Evolutionary conservation across 1,140 invertebrate genomes (phyloP), one percentile per base, ranked within the genome.

Genomic region (Archegozetes longisetosus): DNA sequence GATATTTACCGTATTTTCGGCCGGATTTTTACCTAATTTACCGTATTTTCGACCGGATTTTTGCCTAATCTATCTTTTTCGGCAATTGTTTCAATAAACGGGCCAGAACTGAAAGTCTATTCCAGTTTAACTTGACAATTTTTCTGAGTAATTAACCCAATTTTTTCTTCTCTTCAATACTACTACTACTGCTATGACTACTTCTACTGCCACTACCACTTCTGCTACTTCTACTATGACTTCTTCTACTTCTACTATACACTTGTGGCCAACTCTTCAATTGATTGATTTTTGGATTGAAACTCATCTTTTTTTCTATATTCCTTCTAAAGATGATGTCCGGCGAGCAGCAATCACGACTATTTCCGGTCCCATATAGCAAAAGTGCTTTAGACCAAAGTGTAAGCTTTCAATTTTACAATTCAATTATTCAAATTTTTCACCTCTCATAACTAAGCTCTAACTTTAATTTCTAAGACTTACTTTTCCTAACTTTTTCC

Each of bases 351-450:
- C 55, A 62, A n/a, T 48, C 26, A 32, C 13, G 25, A 12, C 58
- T 89, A 84, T 93, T 94, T 80, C 89, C 89, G 78, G 88, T 93
- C 78, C 89, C 88, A 78, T 93, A 94, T 86, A 93, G 89, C 88
- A 94, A 94, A 87, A 92, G 86, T 80, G 89, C 88, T 78, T 93
- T 89, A 82, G 89, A 94, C 82, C 88, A 93, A 89, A 88, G 88
- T 90, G 89, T 94, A 93, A 93, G 89, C 83, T 72, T 9, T 6
- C 50, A 6, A 6, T 52, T 6, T 14, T 52, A 6, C 14, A 28
- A 52, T 9, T 9, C 27, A 52, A 52, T 52, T n/a, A 52, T 52
- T 52, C n/a, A 52, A 52, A 9, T 25, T 52, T 9, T 9, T 28
- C 46, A 14, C 14, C 46, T 47, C 14, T 47, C n/a, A 47, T 14